Evolutionary conservation across 2,113 vertebrate genomes (phyloP).

Genomic region (Bubo scandiacus): DNA sequence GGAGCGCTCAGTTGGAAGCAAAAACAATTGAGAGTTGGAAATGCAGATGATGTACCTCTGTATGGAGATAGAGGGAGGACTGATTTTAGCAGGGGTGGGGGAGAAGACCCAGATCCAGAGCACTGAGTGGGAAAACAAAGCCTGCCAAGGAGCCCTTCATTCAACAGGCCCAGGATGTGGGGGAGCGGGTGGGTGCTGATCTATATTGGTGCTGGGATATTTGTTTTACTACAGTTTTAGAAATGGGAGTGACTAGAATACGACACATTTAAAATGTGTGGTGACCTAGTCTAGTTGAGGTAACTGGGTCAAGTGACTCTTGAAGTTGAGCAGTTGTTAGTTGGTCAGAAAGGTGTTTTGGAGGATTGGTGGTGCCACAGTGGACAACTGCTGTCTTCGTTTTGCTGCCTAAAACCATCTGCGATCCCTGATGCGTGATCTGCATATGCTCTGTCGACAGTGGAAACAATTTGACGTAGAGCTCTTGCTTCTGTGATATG

Average conservation of each 20-base stretch:
- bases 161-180: fast-evolving
- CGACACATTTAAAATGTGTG: fast-evolving
- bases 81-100: neutral
- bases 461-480: neutral
- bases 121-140: fast-evolving
- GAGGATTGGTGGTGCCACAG: neutral
- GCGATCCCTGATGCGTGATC: fast-evolving
- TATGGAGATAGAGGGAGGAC: no score
- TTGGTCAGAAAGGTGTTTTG: no score
- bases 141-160: neutral
- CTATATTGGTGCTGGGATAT: neutral
- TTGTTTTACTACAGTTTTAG: neutral
- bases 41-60: neutral
- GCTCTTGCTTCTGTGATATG: neutral
- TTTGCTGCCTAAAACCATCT: neutral
- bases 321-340: fast-evolving
- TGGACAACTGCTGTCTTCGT: fast-evolving
- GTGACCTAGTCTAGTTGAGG: fast-evolving
- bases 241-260: neutral
- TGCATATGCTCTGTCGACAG: fast-evolving
- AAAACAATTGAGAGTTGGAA: neutral
- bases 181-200: neutral
- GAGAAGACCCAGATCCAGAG: neutral
- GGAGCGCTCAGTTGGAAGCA: neutral
- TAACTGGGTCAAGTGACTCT: fast-evolving